Percentiles rank a stretch among this genome's conserved stretches.
These are phyloP conservation scores for Platyura marginata DNA, from an alignment of 1,140 invertebrate species.

Conservation along the genomic window DNA sequence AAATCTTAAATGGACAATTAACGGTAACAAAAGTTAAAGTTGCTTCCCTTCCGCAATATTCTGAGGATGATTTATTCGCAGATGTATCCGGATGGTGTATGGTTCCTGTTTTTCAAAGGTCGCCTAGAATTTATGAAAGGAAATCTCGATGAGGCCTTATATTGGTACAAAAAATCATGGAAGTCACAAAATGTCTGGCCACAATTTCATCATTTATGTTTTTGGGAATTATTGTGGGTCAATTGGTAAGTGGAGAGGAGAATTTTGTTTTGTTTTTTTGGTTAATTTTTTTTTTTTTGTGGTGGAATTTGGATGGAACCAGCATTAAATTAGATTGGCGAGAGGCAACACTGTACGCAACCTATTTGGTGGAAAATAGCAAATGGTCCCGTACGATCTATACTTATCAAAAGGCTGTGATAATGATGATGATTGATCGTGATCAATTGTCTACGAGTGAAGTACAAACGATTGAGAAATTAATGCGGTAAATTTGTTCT, in stretches of 20 bases:
- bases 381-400: slow-evolving; percentile 86
- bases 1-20: slow-evolving; percentile 45
- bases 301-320: no score
- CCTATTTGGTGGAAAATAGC: slow-evolving; percentile 52
- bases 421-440: slow-evolving; percentile 39
- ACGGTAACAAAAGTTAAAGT: slow-evolving; percentile 23
- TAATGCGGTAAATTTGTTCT: slow-evolving; percentile 30
- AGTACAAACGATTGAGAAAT: slow-evolving; percentile 27
- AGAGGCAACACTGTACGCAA: slow-evolving; percentile 51
- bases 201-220: slow-evolving; percentile 89
- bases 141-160: slow-evolving; percentile 51
- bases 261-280: no score
- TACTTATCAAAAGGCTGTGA: slow-evolving; percentile 70
- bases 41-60: slow-evolving; percentile 4
- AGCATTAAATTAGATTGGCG: slow-evolving; percentile 46
- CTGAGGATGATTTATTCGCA: slow-evolving; percentile 16
- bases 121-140: slow-evolving; percentile 67
- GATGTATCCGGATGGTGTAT: slow-evolving; percentile 66
- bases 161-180: slow-evolving; percentile 68
- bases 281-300: no score
- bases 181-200: slow-evolving; percentile 72
- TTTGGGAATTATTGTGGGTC: slow-evolving; percentile 90
- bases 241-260: slow-evolving; percentile 56
- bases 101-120: slow-evolving; percentile 84
- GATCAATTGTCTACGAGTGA: slow-evolving; percentile 30